phyloP scores from a whole-genome alignment of 2,113 vertebrate genomes.

The Aphyosemion australe region DNA sequence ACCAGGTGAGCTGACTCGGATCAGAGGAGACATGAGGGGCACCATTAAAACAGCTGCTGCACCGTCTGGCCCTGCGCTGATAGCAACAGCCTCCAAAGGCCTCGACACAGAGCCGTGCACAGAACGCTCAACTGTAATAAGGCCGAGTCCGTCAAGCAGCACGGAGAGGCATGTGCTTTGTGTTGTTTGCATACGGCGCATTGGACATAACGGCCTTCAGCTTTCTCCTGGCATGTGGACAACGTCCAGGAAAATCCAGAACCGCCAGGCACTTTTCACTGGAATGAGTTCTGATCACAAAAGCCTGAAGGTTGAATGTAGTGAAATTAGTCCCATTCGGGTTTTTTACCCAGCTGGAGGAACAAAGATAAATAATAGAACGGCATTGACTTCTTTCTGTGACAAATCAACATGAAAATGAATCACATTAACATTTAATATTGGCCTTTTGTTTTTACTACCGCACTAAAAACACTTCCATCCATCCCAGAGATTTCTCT shows the following conservation, averaged over 20 bases:
- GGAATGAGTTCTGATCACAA: not conserved
- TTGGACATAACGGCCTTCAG: slow-evolving; percentile 35
- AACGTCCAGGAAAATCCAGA: slow-evolving; percentile 19
- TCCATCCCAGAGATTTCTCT: slow-evolving; percentile 7
- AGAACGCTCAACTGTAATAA: slow-evolving; percentile 47
- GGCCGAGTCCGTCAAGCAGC: slow-evolving; percentile 48
- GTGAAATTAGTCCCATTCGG: slow-evolving; percentile 10
- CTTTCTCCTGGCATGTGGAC: slow-evolving; percentile 14
- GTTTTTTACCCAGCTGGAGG: slow-evolving; percentile 23
- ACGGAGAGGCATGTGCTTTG: slow-evolving; percentile 52
- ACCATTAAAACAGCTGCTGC: slow-evolving; percentile 57
- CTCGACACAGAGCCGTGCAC: slow-evolving; percentile 26
- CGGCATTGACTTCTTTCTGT: slow-evolving; percentile 11
- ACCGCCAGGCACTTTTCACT: not conserved
- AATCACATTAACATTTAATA: slow-evolving; percentile 22
- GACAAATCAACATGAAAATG: slow-evolving; percentile 29
- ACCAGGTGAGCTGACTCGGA: slow-evolving; percentile 63
- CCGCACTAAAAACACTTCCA: not conserved
- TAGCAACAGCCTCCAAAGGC: slow-evolving; percentile 46
- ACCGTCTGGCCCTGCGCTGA: slow-evolving; percentile 58
- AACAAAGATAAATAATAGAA: slow-evolving; percentile 16
- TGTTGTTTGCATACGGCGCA: slow-evolving; percentile 54
- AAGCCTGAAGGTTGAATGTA: not conserved
- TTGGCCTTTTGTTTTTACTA: slow-evolving; percentile 19
- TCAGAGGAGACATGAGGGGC: slow-evolving; percentile 56